These are phyloP conservation scores for Drosophila quadrilineata DNA, from an alignment of 1,140 invertebrate species.

Conservation along the genomic window DNA sequence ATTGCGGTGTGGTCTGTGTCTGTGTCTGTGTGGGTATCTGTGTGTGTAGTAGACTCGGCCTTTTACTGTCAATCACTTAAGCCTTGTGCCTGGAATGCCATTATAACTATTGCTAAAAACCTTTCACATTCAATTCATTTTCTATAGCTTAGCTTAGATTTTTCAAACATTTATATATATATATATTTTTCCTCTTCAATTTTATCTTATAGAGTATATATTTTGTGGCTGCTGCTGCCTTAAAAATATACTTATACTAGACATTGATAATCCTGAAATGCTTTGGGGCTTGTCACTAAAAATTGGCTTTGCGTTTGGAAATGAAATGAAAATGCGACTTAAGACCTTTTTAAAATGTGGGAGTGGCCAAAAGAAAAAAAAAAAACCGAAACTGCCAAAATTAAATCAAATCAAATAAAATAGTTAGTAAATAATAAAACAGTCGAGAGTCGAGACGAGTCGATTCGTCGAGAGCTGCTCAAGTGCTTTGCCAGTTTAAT, in stretches of 20 bases:
- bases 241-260: too few species aligned
- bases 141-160: constrained; percentile 12
- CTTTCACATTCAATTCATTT: constrained; percentile 28
- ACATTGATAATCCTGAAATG: constrained; percentile 29
- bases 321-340: constrained; percentile 1
- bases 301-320: constrained; percentile 29
- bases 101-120: constrained; percentile 32
- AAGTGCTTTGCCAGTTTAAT: constrained; percentile 62
- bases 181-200: too few species aligned
- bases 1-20: too few species aligned
- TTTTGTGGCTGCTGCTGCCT: constrained; percentile 1
- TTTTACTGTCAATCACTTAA: constrained; percentile 19
- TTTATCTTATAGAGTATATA: too few species aligned
- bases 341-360: constrained; percentile 28
- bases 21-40: too few species aligned
- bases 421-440: constrained; percentile 79
- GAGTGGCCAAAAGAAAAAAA: not conserved
- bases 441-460: constrained; percentile 45
- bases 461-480: constrained; percentile 6
- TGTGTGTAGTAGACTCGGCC: not conserved
- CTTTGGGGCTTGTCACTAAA: constrained; percentile 28
- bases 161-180: too few species aligned
- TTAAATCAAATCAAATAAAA: constrained; percentile 80
- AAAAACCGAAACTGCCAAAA: constrained; percentile 43
- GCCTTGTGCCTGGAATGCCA: constrained; percentile 18